Conservation (phyloP, 2,113 vertebrate species). For the Scomber scombrus region DNA sequence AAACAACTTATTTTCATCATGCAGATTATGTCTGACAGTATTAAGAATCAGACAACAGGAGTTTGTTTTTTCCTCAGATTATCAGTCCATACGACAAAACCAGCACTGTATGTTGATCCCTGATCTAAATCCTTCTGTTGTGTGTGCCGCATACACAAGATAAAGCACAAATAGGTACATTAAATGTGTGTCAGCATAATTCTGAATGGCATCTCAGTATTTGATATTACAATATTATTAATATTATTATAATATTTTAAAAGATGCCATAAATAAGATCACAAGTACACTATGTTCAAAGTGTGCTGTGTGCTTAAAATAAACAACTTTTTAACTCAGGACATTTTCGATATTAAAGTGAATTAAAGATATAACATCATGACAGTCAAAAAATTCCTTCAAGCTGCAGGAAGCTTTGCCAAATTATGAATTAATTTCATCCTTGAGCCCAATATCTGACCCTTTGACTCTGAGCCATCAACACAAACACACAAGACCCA, state of each 20-base stretch:
- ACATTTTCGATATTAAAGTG: background rate
- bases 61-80: conserved; percentile 51
- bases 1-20: conserved; percentile 9
- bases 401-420: background rate
- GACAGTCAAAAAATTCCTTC: background rate
- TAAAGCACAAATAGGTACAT: conserved; percentile 6
- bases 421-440: conserved; percentile 4
- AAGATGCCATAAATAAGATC: background rate
- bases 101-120: conserved; percentile 40
- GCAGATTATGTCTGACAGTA: conserved; percentile 36
- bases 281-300: background rate
- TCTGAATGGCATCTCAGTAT: background rate
- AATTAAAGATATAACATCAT: background rate
- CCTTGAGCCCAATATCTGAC: background rate
- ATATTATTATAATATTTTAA: background rate
- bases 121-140: conserved; percentile 51
- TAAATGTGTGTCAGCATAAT: background rate
- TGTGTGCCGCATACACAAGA: conserved; percentile 12
- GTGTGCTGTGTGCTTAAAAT: background rate
- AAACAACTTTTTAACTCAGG: background rate
- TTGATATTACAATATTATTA: background rate
- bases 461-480: background rate
- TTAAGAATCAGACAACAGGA: conserved; percentile 38
- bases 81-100: conserved; percentile 40
- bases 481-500: conserved; percentile 3